phyloP scores from a whole-genome alignment of 2,888 invertebrate species.

The Gasteruption jaculator region DNA sequence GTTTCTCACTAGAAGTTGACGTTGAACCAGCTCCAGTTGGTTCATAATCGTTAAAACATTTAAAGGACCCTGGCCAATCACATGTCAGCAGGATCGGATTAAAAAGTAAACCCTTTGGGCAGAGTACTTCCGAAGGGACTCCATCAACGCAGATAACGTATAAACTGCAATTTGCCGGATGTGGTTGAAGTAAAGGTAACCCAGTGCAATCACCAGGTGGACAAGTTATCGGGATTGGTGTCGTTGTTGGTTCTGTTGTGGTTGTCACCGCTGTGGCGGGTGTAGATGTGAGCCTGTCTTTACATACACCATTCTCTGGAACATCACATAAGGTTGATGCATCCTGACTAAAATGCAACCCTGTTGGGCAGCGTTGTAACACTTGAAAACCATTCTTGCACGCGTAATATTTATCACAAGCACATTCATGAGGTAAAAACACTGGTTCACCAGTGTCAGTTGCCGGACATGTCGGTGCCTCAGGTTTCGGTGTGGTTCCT shows the following conservation, averaged over 20 bases:
- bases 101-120: slow-evolving; percentile 22
- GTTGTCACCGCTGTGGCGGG: too few relatives aligned
- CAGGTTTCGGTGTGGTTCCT: neutral
- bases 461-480: slow-evolving; percentile 18
- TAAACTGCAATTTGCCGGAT: slow-evolving; percentile 24
- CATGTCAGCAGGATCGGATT: slow-evolving; percentile 29
- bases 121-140: slow-evolving; percentile 18
- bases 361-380: slow-evolving; percentile 22
- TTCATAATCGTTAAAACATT: slow-evolving; percentile 23
- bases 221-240: too few relatives aligned
- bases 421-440: slow-evolving; percentile 23
- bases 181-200: slow-evolving; percentile 13
- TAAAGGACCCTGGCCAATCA: slow-evolving; percentile 24
- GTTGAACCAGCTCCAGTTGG: too few relatives aligned
- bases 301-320: neutral
- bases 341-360: slow-evolving; percentile 25
- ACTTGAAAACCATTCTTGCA: slow-evolving; percentile 23
- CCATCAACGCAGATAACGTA: slow-evolving; percentile 29
- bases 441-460: slow-evolving; percentile 11
- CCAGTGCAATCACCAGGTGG: slow-evolving; percentile 7
- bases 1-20: too few relatives aligned
- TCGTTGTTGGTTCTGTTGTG: too few relatives aligned
- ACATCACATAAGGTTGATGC: neutral
- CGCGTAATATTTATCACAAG: slow-evolving; percentile 28
- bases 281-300: neutral